These are phyloP conservation scores for Spongilla lacustris DNA, from an alignment of 37 sponge, comb jelly and placozoan species.

Conservation along the genomic window DNA sequence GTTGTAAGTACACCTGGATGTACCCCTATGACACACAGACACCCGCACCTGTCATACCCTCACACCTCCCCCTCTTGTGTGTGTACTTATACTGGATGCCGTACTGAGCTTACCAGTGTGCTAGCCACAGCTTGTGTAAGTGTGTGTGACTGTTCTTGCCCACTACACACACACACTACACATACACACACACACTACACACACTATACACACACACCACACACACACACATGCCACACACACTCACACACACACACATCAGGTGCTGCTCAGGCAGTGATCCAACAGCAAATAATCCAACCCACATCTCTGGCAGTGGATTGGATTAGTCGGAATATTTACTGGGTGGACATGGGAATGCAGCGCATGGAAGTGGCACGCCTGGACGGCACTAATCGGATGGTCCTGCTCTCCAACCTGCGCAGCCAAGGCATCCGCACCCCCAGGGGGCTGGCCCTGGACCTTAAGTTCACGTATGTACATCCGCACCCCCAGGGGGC, in stretches of 20 bases:
- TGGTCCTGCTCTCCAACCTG: slow-evolving; percentile 16
- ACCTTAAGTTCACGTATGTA: neutral
- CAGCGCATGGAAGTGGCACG: slow-evolving; percentile 54
- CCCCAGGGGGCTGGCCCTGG: neutral
- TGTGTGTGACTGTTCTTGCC: too few relatives aligned
- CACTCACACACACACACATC: neutral
- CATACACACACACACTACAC: neutral
- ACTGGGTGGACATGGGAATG: slow-evolving; percentile 66
- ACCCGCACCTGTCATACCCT: too few relatives aligned
- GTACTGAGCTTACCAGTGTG: too few relatives aligned
- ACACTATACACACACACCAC: neutral
- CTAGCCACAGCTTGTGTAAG: too few relatives aligned
- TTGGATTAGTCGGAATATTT: slow-evolving; percentile 77
- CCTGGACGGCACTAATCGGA: slow-evolving; percentile 52
- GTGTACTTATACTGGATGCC: too few relatives aligned
- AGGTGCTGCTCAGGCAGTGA: neutral
- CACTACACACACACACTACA: neutral
- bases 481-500: neutral
- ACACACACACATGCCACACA: neutral
- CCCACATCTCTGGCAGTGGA: slow-evolving; percentile 74
- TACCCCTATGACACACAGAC: too few relatives aligned
- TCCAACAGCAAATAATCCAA: neutral
- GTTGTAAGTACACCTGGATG: too few relatives aligned
- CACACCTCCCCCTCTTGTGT: too few relatives aligned
- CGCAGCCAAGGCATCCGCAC: neutral